Conservation (phyloP, 2,113 vertebrate genomes). For the Chloebia gouldiae region DNA sequence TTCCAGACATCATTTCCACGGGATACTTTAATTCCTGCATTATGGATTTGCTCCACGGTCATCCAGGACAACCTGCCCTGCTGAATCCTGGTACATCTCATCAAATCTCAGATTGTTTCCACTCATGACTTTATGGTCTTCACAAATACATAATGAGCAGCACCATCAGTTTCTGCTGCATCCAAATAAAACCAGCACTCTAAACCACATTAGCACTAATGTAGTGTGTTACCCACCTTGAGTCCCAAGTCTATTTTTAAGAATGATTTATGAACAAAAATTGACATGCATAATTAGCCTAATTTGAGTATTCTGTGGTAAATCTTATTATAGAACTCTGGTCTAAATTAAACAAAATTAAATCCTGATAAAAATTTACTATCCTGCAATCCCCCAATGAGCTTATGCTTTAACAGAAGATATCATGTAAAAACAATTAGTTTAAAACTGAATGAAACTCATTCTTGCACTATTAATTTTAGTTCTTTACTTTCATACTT, state of each 20-base stretch:
- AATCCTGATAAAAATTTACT: constrained; percentile 53
- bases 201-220: constrained; percentile 22
- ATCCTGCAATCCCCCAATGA: constrained; percentile 7
- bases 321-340: constrained; percentile 39
- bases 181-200: background rate
- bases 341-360: constrained; percentile 62
- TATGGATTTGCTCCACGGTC: background rate
- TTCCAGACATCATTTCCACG: background rate
- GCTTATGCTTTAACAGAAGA: background rate
- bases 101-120: background rate
- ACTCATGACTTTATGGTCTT: background rate
- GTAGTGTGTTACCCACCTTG: background rate
- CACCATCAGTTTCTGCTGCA: background rate
- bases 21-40: background rate
- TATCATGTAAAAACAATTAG: constrained; percentile 10
- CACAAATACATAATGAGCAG: background rate
- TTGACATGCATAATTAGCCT: constrained; percentile 38
- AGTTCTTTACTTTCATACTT: constrained; percentile 18
- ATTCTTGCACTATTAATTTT: constrained; percentile 54
- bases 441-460: constrained; percentile 30
- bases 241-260: constrained; percentile 26
- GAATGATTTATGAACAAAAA: constrained; percentile 58
- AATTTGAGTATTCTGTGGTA: constrained; percentile 27
- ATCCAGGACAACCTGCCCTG: background rate
- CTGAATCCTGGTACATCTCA: background rate